Conservation (phyloP, 2,113 vertebrate genomes). For the Oreocharis arfaki region DNA sequence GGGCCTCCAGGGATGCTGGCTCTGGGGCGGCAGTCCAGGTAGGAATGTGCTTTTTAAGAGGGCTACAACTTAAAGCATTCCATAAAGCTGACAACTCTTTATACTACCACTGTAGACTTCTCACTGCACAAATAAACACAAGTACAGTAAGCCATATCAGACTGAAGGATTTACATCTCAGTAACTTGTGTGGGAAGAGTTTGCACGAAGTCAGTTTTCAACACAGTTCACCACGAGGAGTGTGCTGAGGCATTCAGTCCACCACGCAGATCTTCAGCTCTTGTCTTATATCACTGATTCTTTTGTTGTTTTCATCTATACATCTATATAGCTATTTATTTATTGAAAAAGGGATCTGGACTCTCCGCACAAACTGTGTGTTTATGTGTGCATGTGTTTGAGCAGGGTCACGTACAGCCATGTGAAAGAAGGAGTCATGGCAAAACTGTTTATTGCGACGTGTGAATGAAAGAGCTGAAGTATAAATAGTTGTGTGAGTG, state of each 20-base stretch:
- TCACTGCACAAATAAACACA: constrained; percentile 6
- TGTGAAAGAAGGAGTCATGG: constrained; percentile 12
- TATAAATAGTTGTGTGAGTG: constrained; percentile 43
- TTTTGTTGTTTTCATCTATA: neutral
- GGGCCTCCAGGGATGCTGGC: constrained; percentile 53
- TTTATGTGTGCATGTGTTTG: neutral
- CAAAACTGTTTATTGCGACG: neutral
- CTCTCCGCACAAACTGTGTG: neutral
- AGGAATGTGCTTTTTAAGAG: constrained; percentile 64
- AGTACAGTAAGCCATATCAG: constrained; percentile 5
- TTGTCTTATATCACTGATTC: neutral
- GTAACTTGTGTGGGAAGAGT: neutral
- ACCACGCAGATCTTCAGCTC: neutral
- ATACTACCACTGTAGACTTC: neutral
- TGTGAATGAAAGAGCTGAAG: constrained; percentile 35
- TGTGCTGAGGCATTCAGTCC: neutral
- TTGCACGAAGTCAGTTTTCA: neutral
- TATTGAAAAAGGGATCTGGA: neutral
- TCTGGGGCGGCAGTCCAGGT: neutral
- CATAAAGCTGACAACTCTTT: neutral
- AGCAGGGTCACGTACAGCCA: constrained; percentile 16
- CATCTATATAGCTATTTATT: neutral
- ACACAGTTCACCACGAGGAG: neutral
- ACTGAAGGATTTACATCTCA: neutral
- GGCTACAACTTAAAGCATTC: constrained; percentile 24